Evolutionary conservation across 2,113 vertebrate genomes (phyloP).

Genomic region (Semnornis frantzii): DNA sequence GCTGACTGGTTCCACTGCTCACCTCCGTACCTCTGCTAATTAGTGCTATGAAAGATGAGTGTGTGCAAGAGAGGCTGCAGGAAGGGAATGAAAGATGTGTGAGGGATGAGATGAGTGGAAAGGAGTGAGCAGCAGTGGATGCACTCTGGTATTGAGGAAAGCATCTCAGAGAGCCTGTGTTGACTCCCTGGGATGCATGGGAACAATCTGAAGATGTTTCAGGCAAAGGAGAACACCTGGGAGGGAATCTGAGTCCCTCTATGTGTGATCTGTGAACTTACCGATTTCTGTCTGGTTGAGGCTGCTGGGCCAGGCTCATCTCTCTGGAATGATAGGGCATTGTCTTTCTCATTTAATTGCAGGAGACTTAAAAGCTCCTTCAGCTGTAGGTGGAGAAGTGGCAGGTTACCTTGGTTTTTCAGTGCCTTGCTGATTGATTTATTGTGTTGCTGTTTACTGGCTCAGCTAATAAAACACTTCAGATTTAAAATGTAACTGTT

Average conservation of each 20-base stretch:
- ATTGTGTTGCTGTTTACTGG: neutral
- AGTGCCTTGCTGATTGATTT: neutral
- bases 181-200: accelerated
- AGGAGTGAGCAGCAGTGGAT: neutral
- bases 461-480: neutral
- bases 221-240: neutral
- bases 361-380: neutral
- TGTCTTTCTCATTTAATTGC: neutral
- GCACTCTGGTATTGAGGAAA: neutral
- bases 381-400: neutral
- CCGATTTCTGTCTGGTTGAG: neutral
- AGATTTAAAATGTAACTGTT: neutral
- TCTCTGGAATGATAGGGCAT: neutral
- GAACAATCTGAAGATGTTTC: neutral
- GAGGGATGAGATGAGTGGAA: neutral
- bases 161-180: neutral
- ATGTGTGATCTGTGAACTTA: neutral
- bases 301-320: neutral
- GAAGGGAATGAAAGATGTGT: neutral
- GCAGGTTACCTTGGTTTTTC: neutral
- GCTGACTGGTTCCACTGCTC: neutral
- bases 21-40: neutral
- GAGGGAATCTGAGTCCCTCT: neutral
- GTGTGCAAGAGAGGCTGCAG: neutral
- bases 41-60: neutral